Percentiles rank a stretch among this genome's conserved stretches.
Evolutionary conservation across 2,797 vertebrate genomes (phyloP).

Genomic region (Spea hammondii): DNA sequence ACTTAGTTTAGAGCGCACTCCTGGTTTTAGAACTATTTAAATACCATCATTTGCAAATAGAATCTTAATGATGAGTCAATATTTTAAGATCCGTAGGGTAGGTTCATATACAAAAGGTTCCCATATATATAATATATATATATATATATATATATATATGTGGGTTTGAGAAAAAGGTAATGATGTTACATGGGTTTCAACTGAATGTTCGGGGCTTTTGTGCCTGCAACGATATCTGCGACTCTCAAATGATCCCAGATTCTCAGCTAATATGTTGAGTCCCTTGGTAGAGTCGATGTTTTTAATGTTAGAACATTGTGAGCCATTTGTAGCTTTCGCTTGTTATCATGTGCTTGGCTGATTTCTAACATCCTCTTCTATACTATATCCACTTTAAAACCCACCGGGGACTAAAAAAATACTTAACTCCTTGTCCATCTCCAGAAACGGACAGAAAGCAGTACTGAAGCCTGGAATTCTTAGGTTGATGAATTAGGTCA

Average conservation of each 20-base stretch:
- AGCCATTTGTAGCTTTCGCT: constrained; percentile 49
- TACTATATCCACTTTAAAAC: background rate
- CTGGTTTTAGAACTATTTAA: too few species aligned
- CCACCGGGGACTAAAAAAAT: constrained; percentile 20
- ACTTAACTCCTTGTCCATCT: constrained; percentile 33
- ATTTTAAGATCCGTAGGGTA: too few species aligned
- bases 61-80: too few species aligned
- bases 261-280: constrained; percentile 11
- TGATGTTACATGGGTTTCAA: too few species aligned
- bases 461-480: background rate
- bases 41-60: too few species aligned
- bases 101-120: too few species aligned
- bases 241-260: constrained; percentile 19
- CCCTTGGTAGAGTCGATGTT: background rate
- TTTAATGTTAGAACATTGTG: constrained; percentile 33
- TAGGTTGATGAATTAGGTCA: too few species aligned
- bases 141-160: too few species aligned
- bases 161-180: too few species aligned
- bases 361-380: constrained; percentile 1
- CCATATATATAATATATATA: too few species aligned
- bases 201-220: background rate
- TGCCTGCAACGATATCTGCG: constrained; percentile 13
- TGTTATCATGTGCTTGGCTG: constrained; percentile 41
- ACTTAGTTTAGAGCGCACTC: too few species aligned
- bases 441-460: background rate